Evolutionary conservation across 2,888 invertebrate species (phyloP), one percentile per base, ranked within the genome.

Genomic region (Rotaria macrura): DNA sequence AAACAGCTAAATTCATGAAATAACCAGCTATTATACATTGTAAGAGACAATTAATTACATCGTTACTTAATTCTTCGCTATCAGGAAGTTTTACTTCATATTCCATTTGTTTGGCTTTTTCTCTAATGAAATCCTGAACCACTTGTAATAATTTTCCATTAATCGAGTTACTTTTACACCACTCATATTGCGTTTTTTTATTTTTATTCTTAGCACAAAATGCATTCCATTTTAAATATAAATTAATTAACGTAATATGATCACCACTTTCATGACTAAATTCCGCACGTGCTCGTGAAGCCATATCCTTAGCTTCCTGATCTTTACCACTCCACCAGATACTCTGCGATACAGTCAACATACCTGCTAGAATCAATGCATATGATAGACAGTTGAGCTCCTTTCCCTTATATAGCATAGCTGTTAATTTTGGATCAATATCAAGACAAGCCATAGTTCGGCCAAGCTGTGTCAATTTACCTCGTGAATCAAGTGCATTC

Each of bases 151-250:
- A 87, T 85, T 87, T 87, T 43, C 87, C 87, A 86, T 88, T 88
- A 54, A 88, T 87, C 47, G 85, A 88, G 85, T 88, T 87, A 25
- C 85, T 40, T n/a, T 79, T 85, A 85, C 88, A 88, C 88, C 88
- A 88, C 5, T 23, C 20, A 52, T 52, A 52, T 10, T 85, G 83
- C 3, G 86, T 54, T 72, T 86, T 87, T 9, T 74, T 55, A 83
- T 84, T 85, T 85, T 86, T 86, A 23, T 17, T 52, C 2, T 52
- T 52, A 3, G 23, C 20, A 38, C 85, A 72, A n/a, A 40, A 43
- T 65, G 83, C n/a, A 34, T 40, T n/a, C 85, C 85, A 85, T 40
- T 72, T 85, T 84, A 87, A 83, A 54, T 47, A 47, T 29, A 84
- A n/a, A 87, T 87, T 86, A 84, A 87, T 65, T 84, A 55, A 87